Conservation (phyloP, 2,797 vertebrate species). For the Clamator glandarius region DNA sequence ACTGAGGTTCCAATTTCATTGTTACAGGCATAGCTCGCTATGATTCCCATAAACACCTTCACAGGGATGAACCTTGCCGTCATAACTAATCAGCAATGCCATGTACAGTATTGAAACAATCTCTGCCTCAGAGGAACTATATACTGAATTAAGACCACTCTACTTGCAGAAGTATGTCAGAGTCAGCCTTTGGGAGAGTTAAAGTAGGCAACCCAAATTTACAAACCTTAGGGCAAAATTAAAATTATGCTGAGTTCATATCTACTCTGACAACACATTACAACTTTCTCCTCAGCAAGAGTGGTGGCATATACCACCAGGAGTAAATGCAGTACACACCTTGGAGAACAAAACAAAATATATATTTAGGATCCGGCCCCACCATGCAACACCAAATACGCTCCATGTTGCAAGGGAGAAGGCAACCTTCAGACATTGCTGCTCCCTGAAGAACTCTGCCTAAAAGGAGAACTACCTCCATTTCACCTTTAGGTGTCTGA, state of each 20-base stretch:
- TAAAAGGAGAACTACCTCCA: neutral
- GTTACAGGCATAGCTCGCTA: neutral
- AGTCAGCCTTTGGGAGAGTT: neutral
- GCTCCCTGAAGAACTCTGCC: neutral
- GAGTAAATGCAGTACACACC: neutral
- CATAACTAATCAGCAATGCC: neutral
- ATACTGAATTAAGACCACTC: neutral
- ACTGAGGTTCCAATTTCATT: neutral
- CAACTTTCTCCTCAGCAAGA: neutral
- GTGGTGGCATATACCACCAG: neutral
- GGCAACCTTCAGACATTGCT: neutral
- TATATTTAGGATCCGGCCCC: neutral
- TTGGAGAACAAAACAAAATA: neutral
- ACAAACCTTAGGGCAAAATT: neutral
- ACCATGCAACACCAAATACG: rapidly evolving
- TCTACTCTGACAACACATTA: neutral
- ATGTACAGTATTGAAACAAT: neutral
- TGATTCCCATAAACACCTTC: neutral
- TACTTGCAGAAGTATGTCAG: rapidly evolving
- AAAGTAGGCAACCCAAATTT: neutral
- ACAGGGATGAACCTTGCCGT: neutral
- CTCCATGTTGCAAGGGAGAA: neutral
- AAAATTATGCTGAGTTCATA: neutral
- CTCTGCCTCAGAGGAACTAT: neutral
- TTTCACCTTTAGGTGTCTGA: neutral